Evolutionary conservation across 2,888 invertebrate genomes (phyloP).

Genomic region (Caenorhabditis virilis): DNA sequence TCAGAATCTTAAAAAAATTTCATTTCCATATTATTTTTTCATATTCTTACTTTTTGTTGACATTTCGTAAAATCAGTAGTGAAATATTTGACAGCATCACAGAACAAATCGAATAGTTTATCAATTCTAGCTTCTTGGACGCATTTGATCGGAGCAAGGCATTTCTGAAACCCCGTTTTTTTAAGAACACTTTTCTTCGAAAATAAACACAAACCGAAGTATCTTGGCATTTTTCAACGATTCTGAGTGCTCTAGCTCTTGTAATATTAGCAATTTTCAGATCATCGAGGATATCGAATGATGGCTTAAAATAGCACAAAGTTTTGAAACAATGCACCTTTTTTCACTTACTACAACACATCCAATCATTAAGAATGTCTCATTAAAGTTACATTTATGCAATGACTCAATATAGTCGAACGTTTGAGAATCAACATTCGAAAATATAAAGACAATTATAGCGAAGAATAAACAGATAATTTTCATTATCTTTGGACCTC

Average conservation of each 20-base stretch:
- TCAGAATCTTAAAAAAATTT: too few relatives aligned
- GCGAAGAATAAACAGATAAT: neutral
- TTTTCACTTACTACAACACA: neutral
- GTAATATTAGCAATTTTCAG: conserved; percentile 16
- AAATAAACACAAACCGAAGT: conserved; percentile 6
- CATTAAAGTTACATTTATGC: neutral
- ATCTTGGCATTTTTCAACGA: conserved; percentile 15
- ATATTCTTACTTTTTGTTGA: too few relatives aligned
- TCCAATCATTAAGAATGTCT: neutral
- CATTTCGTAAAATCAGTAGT: neutral
- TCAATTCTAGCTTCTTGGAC: neutral
- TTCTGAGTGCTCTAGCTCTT: conserved; percentile 19
- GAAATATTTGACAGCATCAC: neutral
- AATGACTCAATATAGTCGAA: neutral
- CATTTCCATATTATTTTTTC: too few relatives aligned
- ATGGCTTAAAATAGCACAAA: conserved; percentile 13
- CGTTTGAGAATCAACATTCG: neutral
- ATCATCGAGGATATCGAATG: conserved; percentile 4
- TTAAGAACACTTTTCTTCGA: neutral
- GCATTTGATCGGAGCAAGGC: neutral
- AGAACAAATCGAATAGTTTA: neutral
- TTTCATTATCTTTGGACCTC: neutral
- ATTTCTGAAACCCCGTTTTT: neutral
- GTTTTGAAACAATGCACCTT: neutral
- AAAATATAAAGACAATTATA: neutral